phyloP scores from a whole-genome alignment of 2,113 vertebrate genomes.

The Mystacornis crossleyi region DNA sequence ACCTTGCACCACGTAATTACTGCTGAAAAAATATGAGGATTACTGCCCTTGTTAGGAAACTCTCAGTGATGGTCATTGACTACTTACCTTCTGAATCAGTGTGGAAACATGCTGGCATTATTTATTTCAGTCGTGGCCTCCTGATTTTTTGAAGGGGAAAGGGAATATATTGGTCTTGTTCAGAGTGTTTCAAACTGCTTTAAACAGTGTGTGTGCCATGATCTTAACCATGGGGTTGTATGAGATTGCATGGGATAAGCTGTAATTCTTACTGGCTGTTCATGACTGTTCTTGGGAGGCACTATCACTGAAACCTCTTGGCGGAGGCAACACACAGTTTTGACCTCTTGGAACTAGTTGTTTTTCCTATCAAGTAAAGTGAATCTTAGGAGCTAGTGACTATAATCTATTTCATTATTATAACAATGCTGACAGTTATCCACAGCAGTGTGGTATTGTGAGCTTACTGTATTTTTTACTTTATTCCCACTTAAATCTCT shows the following conservation, averaged over 20 bases:
- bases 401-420: not conserved
- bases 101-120: not conserved
- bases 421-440: not conserved
- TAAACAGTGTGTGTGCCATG: not conserved
- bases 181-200: not conserved
- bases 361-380: not conserved
- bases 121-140: not conserved
- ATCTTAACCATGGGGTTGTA: not conserved
- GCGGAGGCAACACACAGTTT: not conserved
- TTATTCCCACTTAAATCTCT: not conserved
- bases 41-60: not conserved
- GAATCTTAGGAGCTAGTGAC: not conserved
- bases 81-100: not conserved
- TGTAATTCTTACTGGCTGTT: not conserved
- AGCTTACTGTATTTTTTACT: not conserved
- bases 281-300: not conserved
- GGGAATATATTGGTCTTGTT: not conserved
- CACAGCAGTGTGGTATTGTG: not conserved
- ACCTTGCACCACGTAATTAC: not conserved
- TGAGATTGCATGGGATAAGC: not conserved
- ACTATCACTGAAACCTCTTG: not conserved
- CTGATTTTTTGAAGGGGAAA: not conserved
- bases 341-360: not conserved
- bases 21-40: not conserved
- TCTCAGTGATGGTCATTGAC: not conserved